phyloP scores from a whole-genome alignment of 1,140 invertebrate species.

The Scaptomyza hsui region DNA sequence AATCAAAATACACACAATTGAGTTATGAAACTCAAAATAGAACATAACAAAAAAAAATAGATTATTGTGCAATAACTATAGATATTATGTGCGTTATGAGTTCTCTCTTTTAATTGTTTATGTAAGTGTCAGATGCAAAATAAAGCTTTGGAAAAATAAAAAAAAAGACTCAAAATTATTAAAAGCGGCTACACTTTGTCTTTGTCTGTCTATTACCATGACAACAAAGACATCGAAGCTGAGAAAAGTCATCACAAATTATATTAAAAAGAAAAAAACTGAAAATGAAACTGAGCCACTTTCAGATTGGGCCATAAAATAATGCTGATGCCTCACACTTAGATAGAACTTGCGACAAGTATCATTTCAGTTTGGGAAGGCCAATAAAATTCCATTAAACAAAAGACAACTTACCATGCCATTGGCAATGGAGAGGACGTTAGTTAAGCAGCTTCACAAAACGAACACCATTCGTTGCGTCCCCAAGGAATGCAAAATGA shows the following conservation, averaged over 20 bases:
- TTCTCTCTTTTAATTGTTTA: neutral
- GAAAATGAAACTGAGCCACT: neutral
- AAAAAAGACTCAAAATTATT: too few species aligned
- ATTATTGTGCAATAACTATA: slow-evolving; percentile 12
- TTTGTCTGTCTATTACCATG: neutral
- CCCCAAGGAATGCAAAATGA: slow-evolving; percentile 64
- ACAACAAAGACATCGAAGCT: neutral
- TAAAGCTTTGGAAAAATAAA: too few species aligned
- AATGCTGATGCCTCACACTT: slow-evolving; percentile 34
- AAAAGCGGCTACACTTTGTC: neutral
- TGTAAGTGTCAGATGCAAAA: too few species aligned
- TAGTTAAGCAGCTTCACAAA: neutral
- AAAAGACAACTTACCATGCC: slow-evolving; percentile 46
- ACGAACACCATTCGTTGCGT: slow-evolving; percentile 24
- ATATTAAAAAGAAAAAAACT: neutral
- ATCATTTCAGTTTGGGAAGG: slow-evolving; percentile 30
- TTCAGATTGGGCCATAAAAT: slow-evolving; percentile 32
- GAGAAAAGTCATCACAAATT: neutral
- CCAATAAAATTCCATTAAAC: slow-evolving; percentile 54
- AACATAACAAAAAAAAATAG: neutral
- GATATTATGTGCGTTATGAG: slow-evolving; percentile 8
- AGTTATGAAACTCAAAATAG: slow-evolving; percentile 1
- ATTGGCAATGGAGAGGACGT: slow-evolving; percentile 18
- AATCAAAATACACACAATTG: slow-evolving; percentile 14
- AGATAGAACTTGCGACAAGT: slow-evolving; percentile 22